Percentiles rank a stretch among this genome's conserved stretches.
These are phyloP conservation scores for Aurelia sp. DNA, from an alignment of 30 jellyfish, hydroid and myxozoan genomes.

Conservation along the genomic window DNA sequence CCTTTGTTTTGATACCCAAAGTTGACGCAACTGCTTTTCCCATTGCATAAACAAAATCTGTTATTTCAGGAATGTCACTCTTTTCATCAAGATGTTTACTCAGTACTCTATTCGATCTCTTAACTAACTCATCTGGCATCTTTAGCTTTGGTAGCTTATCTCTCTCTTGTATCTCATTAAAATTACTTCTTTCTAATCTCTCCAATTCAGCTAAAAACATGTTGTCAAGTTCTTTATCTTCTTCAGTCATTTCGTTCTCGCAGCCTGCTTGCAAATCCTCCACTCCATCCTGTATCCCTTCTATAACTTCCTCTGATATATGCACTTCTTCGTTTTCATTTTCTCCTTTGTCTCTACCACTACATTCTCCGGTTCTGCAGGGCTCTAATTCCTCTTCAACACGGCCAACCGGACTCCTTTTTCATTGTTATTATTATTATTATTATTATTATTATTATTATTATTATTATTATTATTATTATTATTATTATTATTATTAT, in stretches of 20 bases:
- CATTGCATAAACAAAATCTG: slow-evolving; percentile 11
- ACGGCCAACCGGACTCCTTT: neutral
- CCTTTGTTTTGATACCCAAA: slow-evolving; percentile 7
- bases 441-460: too few species aligned
- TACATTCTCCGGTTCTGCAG: neutral
- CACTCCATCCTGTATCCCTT: neutral
- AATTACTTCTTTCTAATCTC: slow-evolving; percentile 5
- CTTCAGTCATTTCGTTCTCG: slow-evolving; percentile 11
- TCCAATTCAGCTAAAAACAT: slow-evolving; percentile 18
- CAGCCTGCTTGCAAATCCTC: slow-evolving; percentile 2
- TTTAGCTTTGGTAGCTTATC: slow-evolving; percentile 11
- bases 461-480: too few species aligned
- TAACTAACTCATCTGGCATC: slow-evolving; percentile 13
- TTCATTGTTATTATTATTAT: too few species aligned
- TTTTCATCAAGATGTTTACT: slow-evolving; percentile 7
- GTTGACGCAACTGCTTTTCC: slow-evolving; percentile 22
- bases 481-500: too few species aligned
- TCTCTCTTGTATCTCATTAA: slow-evolving; percentile 14
- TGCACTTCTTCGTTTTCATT: slow-evolving; percentile 1
- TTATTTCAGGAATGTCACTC: slow-evolving; percentile 7
- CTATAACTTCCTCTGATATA: slow-evolving; percentile 6
- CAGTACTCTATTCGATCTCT: slow-evolving; percentile 3
- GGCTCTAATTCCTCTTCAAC: slow-evolving; percentile 13
- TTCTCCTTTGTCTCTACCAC: slow-evolving; percentile 6
- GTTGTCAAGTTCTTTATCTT: slow-evolving; percentile 3